A percentile compares a stretch with the other conserved stretches of the same genome.
phyloP scores from a whole-genome alignment of 2,888 invertebrate species.

The Eledona agricola region DNA sequence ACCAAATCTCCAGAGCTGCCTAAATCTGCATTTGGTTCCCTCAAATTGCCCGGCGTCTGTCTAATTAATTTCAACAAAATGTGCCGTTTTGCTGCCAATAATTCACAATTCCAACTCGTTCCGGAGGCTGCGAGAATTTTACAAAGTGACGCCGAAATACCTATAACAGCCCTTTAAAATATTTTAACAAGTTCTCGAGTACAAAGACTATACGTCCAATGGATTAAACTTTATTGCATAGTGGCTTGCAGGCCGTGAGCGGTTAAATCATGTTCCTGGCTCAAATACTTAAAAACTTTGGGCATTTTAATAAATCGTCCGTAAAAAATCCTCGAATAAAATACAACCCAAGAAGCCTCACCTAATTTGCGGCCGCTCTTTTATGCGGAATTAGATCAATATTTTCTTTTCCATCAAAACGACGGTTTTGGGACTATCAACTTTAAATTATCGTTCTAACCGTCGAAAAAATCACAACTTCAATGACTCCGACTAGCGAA shows the following conservation, averaged over 20 bases:
- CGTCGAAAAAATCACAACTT: too few species aligned
- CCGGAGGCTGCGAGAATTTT: too few species aligned
- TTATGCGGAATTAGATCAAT: conserved; percentile 5
- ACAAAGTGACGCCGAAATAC: conserved; percentile 17
- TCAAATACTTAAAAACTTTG: conserved; percentile 19
- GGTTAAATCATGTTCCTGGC: conserved; percentile 19
- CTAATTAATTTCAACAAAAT: conserved; percentile 41
- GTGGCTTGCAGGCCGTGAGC: conserved; percentile 18
- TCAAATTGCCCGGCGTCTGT: conserved; percentile 36
- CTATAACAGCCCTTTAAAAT: conserved; percentile 16
- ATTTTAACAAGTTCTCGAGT: conserved; percentile 14
- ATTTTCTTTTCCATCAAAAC: conserved; percentile 3
- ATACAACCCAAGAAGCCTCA: neutral
- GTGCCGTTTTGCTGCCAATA: conserved; percentile 15
- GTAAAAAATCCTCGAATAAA: conserved; percentile 13
- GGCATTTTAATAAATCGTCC: conserved; percentile 21
- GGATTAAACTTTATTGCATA: conserved; percentile 24
- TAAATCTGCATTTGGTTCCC: conserved; percentile 40
- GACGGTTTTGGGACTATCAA: too few species aligned
- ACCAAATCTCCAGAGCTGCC: conserved; percentile 32
- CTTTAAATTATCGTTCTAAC: too few species aligned
- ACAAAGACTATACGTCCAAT: conserved; percentile 20
- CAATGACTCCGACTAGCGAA: too few species aligned
- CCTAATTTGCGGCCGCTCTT: conserved; percentile 7
- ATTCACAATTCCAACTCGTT: too few species aligned